These are phyloP conservation scores for Psephotus haematonotus DNA, from an alignment of 2,113 vertebrate species.

Conservation along the genomic window DNA sequence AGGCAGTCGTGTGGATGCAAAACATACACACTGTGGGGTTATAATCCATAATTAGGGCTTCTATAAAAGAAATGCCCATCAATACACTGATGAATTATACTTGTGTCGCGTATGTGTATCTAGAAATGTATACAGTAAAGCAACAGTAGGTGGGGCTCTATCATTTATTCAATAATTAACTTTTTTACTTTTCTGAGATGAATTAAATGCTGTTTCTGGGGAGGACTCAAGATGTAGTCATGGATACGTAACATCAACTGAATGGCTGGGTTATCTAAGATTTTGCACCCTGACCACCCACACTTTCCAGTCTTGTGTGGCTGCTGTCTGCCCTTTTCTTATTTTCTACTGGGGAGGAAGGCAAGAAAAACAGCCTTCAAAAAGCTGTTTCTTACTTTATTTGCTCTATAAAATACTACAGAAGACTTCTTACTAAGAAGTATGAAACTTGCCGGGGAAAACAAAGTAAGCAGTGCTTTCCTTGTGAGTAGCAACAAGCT, in stretches of 20 bases:
- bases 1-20: not conserved
- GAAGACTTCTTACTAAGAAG: not conserved
- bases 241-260: not conserved
- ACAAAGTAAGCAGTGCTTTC: not conserved
- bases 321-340: not conserved
- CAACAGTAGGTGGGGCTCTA: slow-evolving; percentile 24
- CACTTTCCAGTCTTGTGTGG: not conserved
- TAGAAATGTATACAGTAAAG: not conserved
- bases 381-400: not conserved
- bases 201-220: not conserved
- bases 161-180: not conserved
- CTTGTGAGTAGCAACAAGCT: not conserved
- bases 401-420: not conserved
- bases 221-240: not conserved
- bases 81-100: not conserved
- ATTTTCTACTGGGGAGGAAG: not conserved
- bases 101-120: not conserved
- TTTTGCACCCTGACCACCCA: not conserved
- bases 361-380: not conserved
- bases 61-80: not conserved
- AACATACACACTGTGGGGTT: not conserved
- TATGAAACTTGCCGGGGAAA: not conserved
- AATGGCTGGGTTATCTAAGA: not conserved
- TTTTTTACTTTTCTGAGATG: not conserved
- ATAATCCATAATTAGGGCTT: not conserved